These are phyloP conservation scores for Megaptera novaeangliae DNA, from an alignment of 2,113 vertebrate species.

Conservation along the genomic window DNA sequence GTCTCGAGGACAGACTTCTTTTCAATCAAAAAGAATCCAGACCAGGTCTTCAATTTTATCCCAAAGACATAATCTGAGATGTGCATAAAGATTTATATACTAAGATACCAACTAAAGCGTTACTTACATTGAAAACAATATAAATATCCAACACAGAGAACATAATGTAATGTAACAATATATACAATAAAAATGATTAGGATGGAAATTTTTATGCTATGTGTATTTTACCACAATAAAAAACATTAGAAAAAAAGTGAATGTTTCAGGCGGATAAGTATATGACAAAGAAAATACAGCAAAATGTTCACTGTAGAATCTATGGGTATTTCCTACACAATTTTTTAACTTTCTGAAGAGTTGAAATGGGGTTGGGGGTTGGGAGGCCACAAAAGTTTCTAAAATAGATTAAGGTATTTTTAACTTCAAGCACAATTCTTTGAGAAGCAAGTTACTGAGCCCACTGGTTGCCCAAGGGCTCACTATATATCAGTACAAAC, in stretches of 20 bases:
- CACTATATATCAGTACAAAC: neutral
- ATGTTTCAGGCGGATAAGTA: neutral
- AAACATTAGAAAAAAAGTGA: neutral
- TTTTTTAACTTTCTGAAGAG: neutral
- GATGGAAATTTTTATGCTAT: neutral
- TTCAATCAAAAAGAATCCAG: neutral
- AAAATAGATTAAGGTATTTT: neutral
- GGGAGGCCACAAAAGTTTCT: neutral
- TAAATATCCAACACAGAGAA: neutral
- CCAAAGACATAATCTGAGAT: neutral
- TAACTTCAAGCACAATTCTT: neutral
- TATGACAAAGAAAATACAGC: neutral
- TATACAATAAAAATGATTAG: neutral
- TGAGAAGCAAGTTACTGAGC: neutral
- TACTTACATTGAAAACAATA: neutral
- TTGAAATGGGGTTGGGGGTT: neutral
- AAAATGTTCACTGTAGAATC: neutral
- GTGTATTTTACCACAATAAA: neutral
- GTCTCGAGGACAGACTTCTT: neutral
- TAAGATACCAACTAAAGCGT: neutral
- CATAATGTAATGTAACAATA: neutral
- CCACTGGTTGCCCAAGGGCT: neutral
- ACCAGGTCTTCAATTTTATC: neutral
- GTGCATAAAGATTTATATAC: neutral
- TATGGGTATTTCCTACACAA: neutral